phyloP scores from a whole-genome alignment of 1,140 invertebrate genomes.

The Neuroterus valhalla region DNA sequence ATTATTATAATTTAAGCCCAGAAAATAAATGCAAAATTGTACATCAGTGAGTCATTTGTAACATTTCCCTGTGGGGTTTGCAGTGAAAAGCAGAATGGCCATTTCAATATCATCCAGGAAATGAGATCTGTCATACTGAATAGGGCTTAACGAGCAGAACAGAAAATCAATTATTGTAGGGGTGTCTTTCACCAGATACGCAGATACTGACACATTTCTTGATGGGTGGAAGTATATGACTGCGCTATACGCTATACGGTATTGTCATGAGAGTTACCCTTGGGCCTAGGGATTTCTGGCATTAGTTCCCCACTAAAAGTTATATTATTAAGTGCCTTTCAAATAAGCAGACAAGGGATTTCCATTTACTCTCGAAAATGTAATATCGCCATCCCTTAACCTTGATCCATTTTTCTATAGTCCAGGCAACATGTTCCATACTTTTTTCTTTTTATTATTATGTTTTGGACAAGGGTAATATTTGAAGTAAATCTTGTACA shows the following conservation, averaged over 20 bases:
- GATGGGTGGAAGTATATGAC: background rate
- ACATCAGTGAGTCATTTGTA: conserved; percentile 33
- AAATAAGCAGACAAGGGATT: conserved; percentile 5
- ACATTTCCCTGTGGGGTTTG: conserved; percentile 29
- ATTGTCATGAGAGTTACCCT: background rate
- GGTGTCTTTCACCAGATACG: conserved; percentile 17
- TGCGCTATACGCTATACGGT: no score
- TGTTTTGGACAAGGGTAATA: no score
- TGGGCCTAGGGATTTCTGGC: background rate
- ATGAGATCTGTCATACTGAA: conserved; percentile 23
- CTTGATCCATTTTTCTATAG: no score
- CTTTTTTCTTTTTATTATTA: no score
- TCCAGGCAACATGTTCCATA: no score
- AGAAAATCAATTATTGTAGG: conserved; percentile 18
- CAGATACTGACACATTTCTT: background rate
- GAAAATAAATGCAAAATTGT: conserved; percentile 30
- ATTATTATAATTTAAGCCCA: no score
- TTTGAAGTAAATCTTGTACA: no score
- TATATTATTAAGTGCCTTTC: conserved; percentile 23
- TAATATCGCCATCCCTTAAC: no score
- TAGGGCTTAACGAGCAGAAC: conserved; percentile 14
- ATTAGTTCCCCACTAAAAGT: conserved; percentile 21
- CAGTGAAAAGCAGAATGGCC: conserved; percentile 13
- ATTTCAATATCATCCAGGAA: conserved; percentile 18
- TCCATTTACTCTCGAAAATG: background rate